phyloP scores from a whole-genome alignment of 2,797 vertebrate species.

The Pseudochirops corinnae region DNA sequence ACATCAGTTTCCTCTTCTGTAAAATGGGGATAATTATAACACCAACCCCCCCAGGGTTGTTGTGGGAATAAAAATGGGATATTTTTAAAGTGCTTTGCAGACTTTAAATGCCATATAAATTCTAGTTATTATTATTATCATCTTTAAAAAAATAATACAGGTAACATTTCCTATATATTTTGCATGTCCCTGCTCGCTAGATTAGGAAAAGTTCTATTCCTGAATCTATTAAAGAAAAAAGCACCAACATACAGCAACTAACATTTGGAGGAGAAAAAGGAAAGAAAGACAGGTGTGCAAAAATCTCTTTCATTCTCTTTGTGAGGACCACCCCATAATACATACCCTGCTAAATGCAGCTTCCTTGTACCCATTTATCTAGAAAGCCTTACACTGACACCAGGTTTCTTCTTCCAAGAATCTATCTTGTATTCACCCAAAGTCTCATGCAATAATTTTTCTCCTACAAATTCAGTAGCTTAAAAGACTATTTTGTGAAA shows the following conservation, averaged over 20 bases:
- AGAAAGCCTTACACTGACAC: background rate
- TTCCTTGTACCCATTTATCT: background rate
- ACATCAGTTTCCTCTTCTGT: background rate
- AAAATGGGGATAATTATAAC: background rate
- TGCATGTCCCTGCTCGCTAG: background rate
- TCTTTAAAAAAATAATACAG: background rate
- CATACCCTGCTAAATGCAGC: background rate
- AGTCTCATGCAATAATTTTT: background rate
- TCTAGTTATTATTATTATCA: background rate
- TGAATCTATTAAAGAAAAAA: background rate
- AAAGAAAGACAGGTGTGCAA: background rate
- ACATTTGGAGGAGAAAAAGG: background rate
- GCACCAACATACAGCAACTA: background rate
- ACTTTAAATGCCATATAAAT: background rate
- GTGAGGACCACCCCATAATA: background rate
- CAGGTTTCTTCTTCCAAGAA: accelerated
- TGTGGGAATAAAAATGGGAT: background rate
- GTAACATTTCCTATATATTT: background rate
- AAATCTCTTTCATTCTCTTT: background rate
- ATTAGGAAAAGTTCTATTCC: background rate
- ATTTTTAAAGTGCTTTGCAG: background rate
- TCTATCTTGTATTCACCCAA: background rate
- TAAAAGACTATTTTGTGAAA: background rate
- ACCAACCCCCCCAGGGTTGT: background rate
- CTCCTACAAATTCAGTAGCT: background rate